Evolutionary conservation across 2,797 vertebrate genomes (phyloP).

Genomic region (Coilia nasus): DNA sequence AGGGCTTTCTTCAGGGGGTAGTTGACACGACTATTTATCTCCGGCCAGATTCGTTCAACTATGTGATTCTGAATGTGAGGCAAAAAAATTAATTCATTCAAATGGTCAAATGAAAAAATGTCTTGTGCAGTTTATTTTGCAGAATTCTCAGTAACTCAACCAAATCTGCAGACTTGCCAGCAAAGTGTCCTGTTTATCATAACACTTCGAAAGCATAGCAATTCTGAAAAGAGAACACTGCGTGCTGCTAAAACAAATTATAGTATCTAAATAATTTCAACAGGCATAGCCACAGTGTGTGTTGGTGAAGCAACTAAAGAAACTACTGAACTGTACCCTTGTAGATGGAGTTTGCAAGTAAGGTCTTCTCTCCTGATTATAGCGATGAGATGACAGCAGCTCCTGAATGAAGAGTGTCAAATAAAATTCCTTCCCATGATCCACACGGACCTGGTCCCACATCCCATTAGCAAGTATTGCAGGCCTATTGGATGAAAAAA

Average conservation of each 20-base stretch:
- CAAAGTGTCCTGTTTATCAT: not conserved
- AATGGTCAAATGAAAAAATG: not conserved
- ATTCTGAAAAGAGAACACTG: conserved; percentile 18
- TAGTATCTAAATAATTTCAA: not conserved
- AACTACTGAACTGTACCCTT: conserved; percentile 25
- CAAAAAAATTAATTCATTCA: not conserved
- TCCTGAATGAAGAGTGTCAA: conserved; percentile 37
- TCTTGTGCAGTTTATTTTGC: no score
- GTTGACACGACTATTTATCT: conserved; percentile 35
- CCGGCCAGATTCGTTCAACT: conserved; percentile 26
- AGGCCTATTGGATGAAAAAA: conserved; percentile 33
- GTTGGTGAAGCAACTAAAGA: conserved; percentile 34
- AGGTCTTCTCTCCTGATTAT: conserved; percentile 26
- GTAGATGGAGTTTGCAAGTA: conserved; percentile 39
- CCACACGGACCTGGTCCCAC: conserved; percentile 43
- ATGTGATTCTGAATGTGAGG: not conserved
- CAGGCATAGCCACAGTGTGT: no score
- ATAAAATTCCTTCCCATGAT: conserved; percentile 43
- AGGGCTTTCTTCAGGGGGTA: conserved; percentile 34
- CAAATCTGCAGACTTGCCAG: not conserved
- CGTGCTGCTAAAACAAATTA: conserved; percentile 24
- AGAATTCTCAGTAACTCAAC: no score
- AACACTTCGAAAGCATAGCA: not conserved
- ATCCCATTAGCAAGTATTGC: conserved; percentile 35
- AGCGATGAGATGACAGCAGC: conserved; percentile 16